Conservation (phyloP, 1,140 invertebrate species). For the Anoplolepis gracilipes region DNA sequence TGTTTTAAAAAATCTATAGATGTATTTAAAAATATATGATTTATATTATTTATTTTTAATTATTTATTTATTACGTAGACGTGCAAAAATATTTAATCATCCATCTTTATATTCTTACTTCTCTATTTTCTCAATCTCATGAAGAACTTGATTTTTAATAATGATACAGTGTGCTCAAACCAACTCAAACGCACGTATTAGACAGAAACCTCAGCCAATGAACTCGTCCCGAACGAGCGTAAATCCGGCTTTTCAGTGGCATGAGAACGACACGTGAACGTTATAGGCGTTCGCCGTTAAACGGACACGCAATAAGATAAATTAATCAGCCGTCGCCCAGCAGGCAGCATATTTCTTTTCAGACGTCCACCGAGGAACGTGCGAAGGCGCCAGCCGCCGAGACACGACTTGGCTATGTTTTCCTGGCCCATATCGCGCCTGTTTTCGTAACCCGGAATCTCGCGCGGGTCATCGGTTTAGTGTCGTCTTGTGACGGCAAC, state of each 20-base stretch:
- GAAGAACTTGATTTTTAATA: background rate
- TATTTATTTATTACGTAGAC: background rate
- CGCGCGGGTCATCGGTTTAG: slow-evolving; percentile 67
- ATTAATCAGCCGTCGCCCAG: slow-evolving; percentile 52
- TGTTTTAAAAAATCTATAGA: background rate
- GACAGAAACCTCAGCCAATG: background rate
- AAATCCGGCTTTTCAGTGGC: slow-evolving; percentile 30
- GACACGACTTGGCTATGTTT: slow-evolving; percentile 65
- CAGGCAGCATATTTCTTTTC: slow-evolving; percentile 61
- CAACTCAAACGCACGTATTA: background rate
- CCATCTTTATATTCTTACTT: background rate
- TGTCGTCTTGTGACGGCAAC: slow-evolving; percentile 38
- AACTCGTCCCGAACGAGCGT: slow-evolving; percentile 10
- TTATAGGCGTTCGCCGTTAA: slow-evolving; percentile 43
- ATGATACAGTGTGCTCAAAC: background rate
- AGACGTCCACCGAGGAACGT: slow-evolving; percentile 32
- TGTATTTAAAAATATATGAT: background rate
- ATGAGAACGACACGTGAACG: slow-evolving; percentile 39
- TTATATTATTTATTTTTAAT: background rate
- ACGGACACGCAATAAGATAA: slow-evolving; percentile 56
- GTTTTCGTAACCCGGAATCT: slow-evolving; percentile 71
- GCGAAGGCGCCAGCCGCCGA: slow-evolving; percentile 57
- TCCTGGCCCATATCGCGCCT: slow-evolving; percentile 59
- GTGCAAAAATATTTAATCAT: background rate
- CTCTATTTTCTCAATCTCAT: background rate